Evolutionary conservation across 2,113 vertebrate genomes (phyloP).

Genomic region (Corythornis cristatus): DNA sequence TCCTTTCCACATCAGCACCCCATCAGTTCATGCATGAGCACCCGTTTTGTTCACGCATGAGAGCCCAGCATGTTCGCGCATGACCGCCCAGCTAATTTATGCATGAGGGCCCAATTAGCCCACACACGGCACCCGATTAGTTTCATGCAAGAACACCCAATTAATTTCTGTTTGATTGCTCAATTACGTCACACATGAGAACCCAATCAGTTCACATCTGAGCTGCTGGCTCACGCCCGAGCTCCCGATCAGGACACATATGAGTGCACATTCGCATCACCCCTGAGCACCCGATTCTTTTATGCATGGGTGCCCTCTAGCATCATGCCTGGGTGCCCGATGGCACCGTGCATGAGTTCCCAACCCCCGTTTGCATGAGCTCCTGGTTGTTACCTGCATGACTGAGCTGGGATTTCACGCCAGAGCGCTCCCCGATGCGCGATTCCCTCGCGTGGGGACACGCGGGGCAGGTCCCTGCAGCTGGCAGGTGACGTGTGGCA

Average conservation of each 20-base stretch:
- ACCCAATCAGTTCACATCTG: background rate
- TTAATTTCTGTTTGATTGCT: background rate
- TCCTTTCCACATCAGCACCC: background rate
- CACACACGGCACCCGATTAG: background rate
- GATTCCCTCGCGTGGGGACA: rapidly evolving
- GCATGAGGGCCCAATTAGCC: background rate
- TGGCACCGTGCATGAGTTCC: background rate
- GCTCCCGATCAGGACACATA: background rate
- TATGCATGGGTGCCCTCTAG: background rate
- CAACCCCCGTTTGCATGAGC: background rate
- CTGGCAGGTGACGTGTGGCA: background rate
- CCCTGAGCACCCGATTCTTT: background rate
- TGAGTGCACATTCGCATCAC: background rate
- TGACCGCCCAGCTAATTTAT: background rate
- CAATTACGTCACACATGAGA: background rate
- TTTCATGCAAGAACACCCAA: background rate
- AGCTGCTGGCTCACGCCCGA: background rate
- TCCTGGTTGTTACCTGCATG: rapidly evolving
- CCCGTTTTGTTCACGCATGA: rapidly evolving
- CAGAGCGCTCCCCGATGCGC: rapidly evolving
- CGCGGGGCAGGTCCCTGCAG: background rate
- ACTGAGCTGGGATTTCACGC: background rate
- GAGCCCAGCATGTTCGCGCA: background rate
- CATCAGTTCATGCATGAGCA: background rate
- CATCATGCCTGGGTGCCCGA: rapidly evolving